These are phyloP conservation scores for Drosophila lutescens DNA, from an alignment of 2,888 invertebrate species.

Conservation along the genomic window DNA sequence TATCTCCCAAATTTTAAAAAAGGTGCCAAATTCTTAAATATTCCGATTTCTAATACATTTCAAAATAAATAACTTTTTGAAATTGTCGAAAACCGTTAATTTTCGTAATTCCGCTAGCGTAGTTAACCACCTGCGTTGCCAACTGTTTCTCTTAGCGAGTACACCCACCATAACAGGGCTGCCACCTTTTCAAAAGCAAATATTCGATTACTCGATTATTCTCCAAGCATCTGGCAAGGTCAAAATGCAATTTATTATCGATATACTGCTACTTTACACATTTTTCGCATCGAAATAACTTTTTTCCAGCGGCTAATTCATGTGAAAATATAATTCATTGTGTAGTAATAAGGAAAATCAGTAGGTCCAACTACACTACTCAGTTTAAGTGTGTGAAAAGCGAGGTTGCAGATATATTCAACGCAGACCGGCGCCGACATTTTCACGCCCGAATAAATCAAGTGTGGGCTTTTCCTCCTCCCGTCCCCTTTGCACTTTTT, in stretches of 20 bases:
- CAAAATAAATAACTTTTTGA: too few species aligned
- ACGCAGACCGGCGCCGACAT: slow-evolving; percentile 8
- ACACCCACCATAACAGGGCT: not conserved
- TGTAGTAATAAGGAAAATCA: not conserved
- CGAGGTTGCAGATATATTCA: not conserved
- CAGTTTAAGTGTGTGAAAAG: not conserved
- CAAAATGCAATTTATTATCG: not conserved
- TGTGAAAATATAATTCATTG: not conserved
- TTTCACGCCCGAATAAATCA: not conserved
- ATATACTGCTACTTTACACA: not conserved
- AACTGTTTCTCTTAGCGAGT: not conserved
- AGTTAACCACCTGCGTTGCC: not conserved
- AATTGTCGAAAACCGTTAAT: too few species aligned
- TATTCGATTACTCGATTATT: not conserved
- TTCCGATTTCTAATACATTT: too few species aligned
- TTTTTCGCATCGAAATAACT: not conserved
- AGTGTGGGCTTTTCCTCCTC: slow-evolving; percentile 1
- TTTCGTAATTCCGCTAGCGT: not conserved
- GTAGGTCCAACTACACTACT: not conserved
- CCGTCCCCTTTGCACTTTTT: not conserved
- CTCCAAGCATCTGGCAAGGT: too few species aligned
- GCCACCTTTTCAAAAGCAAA: not conserved
- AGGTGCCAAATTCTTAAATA: too few species aligned
- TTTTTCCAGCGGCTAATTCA: not conserved
- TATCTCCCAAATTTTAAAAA: too few species aligned